These are phyloP conservation scores for Micrasema minimum DNA, from an alignment of 1,140 invertebrate species.

Conservation along the genomic window DNA sequence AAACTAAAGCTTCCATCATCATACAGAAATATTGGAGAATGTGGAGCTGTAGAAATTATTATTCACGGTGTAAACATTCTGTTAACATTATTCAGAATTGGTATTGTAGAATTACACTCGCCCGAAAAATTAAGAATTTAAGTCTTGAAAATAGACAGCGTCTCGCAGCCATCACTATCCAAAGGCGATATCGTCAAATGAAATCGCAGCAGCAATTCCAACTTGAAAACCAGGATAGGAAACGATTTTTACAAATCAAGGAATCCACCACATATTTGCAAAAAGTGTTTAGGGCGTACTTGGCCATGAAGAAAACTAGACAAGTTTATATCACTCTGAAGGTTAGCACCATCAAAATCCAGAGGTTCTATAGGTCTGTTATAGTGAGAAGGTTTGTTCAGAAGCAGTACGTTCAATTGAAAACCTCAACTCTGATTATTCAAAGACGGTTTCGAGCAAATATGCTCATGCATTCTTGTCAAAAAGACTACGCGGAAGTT, in stretches of 20 bases:
- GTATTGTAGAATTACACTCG: neutral
- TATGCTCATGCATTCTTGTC: slow-evolving; percentile 57
- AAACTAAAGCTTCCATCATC: slow-evolving; percentile 61
- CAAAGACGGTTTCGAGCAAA: slow-evolving; percentile 65
- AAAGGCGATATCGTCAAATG: slow-evolving; percentile 39
- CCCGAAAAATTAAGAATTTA: neutral
- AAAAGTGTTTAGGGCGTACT: slow-evolving; percentile 52
- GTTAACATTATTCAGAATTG: slow-evolving; percentile 1
- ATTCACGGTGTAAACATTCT: neutral
- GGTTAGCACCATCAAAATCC: slow-evolving; percentile 43
- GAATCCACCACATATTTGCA: slow-evolving; percentile 54
- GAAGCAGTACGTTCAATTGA: slow-evolving; percentile 56
- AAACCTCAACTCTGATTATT: slow-evolving; percentile 57
- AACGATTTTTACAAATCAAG: slow-evolving; percentile 55
- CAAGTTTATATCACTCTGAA: slow-evolving; percentile 46
- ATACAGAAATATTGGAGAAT: slow-evolving; percentile 70
- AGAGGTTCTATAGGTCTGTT: slow-evolving; percentile 41
- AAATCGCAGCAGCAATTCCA: slow-evolving; percentile 28
- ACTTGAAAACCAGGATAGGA: slow-evolving; percentile 49
- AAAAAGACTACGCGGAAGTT: slow-evolving; percentile 55
- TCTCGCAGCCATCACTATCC: slow-evolving; percentile 26
- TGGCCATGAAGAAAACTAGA: slow-evolving; percentile 54
- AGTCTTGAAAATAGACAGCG: neutral
- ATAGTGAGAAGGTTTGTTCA: slow-evolving; percentile 33
- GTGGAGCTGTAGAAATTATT: slow-evolving; percentile 62